Evolutionary conservation across 2,888 invertebrate species (phyloP).

Genomic region (Lasioglossum morio): DNA sequence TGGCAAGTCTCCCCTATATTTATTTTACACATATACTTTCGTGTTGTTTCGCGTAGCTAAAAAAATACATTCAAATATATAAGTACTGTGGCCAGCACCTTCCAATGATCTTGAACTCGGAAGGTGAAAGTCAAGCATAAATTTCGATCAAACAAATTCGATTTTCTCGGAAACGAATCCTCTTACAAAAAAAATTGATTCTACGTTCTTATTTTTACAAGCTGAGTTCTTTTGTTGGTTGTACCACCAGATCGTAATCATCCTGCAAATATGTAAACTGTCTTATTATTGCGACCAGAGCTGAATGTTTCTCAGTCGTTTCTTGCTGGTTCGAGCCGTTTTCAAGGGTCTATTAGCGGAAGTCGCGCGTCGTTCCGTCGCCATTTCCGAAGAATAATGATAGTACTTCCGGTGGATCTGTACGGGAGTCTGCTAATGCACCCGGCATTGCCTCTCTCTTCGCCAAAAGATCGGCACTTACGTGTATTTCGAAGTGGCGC

Average conservation of each 20-base stretch:
- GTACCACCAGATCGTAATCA: background rate
- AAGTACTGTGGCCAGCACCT: no score
- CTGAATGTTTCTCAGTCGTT: background rate
- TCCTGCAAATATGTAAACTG: background rate
- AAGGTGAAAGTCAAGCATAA: no score
- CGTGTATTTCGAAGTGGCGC: constrained; percentile 41
- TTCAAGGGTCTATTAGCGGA: constrained; percentile 29
- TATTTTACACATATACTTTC: no score
- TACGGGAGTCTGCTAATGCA: constrained; percentile 43
- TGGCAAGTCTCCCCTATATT: no score
- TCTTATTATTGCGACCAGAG: background rate
- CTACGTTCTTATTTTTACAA: background rate
- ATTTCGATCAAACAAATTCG: background rate
- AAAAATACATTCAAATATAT: no score
- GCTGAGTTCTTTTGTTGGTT: background rate
- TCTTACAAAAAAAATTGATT: background rate
- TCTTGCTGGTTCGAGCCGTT: background rate
- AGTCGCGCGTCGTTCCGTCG: background rate
- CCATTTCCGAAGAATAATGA: constrained; percentile 50
- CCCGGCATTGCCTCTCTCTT: constrained; percentile 50
- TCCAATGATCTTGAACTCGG: no score
- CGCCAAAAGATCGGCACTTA: constrained; percentile 58
- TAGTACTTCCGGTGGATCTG: constrained; percentile 14
- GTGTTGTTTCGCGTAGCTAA: no score
- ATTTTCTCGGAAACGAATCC: background rate